Evolutionary conservation across 2,113 vertebrate genomes (phyloP).

Genomic region (Malurus cyaneus): DNA sequence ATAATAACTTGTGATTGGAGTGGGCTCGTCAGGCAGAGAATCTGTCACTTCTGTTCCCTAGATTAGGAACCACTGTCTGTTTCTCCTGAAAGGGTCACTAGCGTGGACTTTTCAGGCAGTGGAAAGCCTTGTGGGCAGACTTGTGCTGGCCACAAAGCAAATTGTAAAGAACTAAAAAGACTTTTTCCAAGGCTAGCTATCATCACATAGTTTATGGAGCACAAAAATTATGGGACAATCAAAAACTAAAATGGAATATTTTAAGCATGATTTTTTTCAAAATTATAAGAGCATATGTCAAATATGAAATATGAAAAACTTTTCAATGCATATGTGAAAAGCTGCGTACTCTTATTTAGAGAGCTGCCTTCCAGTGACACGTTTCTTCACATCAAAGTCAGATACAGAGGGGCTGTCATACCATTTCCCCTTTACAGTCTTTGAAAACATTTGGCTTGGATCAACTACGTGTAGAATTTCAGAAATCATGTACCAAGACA

Average conservation of each 20-base stretch:
- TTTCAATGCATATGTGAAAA: background rate
- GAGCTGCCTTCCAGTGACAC: background rate
- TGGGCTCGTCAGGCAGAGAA: background rate
- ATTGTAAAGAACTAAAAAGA: background rate
- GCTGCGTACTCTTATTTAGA: background rate
- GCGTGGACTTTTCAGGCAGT: background rate
- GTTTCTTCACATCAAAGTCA: background rate
- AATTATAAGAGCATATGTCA: background rate
- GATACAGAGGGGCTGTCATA: background rate
- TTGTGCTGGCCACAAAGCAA: background rate
- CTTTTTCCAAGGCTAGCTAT: background rate
- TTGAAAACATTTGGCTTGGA: background rate
- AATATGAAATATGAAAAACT: background rate
- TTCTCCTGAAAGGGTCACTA: background rate
- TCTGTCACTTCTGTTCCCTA: background rate
- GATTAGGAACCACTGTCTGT: background rate
- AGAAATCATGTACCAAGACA: background rate
- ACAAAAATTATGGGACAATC: background rate
- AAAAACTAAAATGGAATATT: background rate
- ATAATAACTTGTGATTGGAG: background rate
- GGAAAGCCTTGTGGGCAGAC: background rate
- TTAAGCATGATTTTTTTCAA: background rate
- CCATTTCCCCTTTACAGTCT: background rate
- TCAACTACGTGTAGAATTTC: background rate
- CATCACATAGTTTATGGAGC: background rate